Conservation (phyloP, 2,113 vertebrate genomes). For the Nansenia antarctica region DNA sequence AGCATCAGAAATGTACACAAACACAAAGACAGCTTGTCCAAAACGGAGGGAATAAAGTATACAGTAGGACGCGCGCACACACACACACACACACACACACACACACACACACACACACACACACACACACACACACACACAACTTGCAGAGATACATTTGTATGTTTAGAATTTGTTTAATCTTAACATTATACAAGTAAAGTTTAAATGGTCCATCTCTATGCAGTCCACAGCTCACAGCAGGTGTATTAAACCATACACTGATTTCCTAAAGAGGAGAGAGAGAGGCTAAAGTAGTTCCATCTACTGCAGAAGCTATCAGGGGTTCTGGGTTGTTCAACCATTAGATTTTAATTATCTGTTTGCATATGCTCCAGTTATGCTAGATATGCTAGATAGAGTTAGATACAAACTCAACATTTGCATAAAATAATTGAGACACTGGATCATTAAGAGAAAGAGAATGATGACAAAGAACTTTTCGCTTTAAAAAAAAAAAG, state of each 20-base stretch:
- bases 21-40: slow-evolving; percentile 33
- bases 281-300: neutral
- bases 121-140: neutral
- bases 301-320: neutral
- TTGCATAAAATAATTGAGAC: neutral
- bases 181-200: too few species aligned
- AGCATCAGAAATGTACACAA: slow-evolving; percentile 34
- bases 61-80: neutral
- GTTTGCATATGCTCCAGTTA: neutral
- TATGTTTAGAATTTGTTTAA: too few species aligned
- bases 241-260: neutral
- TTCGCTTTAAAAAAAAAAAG: neutral
- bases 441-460: neutral
- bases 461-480: neutral
- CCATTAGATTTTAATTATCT: neutral
- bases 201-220: neutral
- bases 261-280: neutral
- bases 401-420: neutral
- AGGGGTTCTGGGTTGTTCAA: neutral
- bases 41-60: neutral
- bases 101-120: neutral
- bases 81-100: neutral
- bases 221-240: neutral
- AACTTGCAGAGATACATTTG: neutral
- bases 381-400: neutral